Evolutionary conservation across 2,888 invertebrate genomes (phyloP).

Genomic region (Vannuccia rotundouncinata): DNA sequence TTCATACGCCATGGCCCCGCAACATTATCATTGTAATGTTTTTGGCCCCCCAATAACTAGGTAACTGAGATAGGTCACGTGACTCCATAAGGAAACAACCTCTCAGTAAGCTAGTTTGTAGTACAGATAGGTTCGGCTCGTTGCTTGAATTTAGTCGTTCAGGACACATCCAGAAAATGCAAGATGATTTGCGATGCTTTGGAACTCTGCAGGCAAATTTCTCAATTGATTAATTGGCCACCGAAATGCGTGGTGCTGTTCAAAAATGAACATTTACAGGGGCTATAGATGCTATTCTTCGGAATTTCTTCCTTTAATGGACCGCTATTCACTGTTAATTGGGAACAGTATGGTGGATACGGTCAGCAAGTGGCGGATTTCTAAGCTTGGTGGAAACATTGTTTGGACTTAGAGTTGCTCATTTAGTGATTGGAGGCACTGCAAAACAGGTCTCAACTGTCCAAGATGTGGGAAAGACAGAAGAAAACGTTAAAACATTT

Average conservation of each 20-base stretch:
- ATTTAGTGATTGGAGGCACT: not conserved
- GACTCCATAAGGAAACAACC: no score
- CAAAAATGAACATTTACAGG: no score
- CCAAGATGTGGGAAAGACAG: conserved; percentile 1
- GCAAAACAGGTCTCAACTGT: conserved; percentile 15
- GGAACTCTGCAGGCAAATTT: not conserved
- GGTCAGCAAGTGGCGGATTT: not conserved
- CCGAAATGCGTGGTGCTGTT: no score
- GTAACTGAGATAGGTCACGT: no score
- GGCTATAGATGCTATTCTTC: conserved; percentile 16
- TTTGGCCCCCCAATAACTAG: no score
- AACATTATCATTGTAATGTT: no score
- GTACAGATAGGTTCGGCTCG: no score
- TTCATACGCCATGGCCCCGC: no score
- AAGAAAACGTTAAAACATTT: conserved; percentile 10
- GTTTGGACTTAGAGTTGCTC: not conserved
- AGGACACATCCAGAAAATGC: not conserved
- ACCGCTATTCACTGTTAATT: not conserved
- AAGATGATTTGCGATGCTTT: not conserved
- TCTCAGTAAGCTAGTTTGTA: no score
- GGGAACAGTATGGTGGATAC: conserved; percentile 4
- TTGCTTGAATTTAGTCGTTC: not conserved
- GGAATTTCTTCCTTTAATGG: not conserved
- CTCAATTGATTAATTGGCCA: not conserved
- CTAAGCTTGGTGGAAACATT: not conserved